phyloP scores from a whole-genome alignment of 2,113 vertebrate genomes.

The Steatornis caripensis region DNA sequence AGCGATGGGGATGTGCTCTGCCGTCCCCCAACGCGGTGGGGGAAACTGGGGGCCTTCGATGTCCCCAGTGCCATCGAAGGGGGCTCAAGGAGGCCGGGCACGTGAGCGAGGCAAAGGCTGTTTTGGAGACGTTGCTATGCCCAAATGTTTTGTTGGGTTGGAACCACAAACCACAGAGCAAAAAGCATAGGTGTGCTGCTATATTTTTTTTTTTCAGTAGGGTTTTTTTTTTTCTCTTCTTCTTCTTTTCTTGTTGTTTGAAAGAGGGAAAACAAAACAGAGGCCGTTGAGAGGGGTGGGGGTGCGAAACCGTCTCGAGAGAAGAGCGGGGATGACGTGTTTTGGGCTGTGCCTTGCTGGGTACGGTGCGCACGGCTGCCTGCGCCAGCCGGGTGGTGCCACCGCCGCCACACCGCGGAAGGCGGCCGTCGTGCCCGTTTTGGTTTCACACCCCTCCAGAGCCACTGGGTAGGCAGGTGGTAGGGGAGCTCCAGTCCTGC shows the following conservation, averaged over 20 bases:
- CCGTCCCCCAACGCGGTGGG: rapidly evolving
- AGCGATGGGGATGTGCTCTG: rapidly evolving
- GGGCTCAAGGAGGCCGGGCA: not conserved
- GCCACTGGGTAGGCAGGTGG: not conserved
- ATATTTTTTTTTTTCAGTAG: not conserved
- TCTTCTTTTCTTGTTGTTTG: not conserved
- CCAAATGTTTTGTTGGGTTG: slow-evolving; percentile 27
- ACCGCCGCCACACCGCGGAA: rapidly evolving
- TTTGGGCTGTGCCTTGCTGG: not conserved
- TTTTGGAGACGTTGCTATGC: slow-evolving; percentile 36
- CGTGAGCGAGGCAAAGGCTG: not conserved
- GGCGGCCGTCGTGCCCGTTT: rapidly evolving
- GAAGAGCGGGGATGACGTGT: not conserved
- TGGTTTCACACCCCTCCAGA: not conserved
- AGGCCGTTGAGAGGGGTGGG: not conserved
- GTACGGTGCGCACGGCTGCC: rapidly evolving
- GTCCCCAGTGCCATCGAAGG: rapidly evolving
- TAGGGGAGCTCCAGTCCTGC: not conserved
- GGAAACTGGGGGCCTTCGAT: rapidly evolving
- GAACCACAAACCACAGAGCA: slow-evolving; percentile 40
- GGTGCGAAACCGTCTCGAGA: not conserved
- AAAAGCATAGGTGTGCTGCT: not conserved
- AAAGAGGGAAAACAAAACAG: not conserved
- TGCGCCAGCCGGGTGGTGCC: not conserved
- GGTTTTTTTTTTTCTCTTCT: not conserved